These are phyloP conservation scores for Alcedo quadribrachys DNA, from an alignment of 2,797 vertebrate genomes.

Conservation along the genomic window DNA sequence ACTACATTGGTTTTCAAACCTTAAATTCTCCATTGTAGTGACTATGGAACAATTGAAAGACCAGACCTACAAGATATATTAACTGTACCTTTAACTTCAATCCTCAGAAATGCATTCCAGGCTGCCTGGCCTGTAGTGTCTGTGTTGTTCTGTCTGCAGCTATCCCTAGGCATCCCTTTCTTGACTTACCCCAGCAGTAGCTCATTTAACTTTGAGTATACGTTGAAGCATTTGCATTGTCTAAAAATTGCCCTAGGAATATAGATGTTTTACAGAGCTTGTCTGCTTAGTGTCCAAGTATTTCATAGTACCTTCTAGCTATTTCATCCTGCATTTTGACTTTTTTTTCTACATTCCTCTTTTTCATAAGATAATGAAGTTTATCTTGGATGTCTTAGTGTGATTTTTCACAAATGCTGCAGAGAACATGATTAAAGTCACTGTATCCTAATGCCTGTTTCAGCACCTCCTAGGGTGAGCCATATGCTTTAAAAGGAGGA, in stretches of 20 bases:
- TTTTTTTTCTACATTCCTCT: neutral
- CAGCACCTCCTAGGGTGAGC: neutral
- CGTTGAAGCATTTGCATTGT: neutral
- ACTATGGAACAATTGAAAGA: neutral
- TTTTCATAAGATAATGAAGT: accelerated
- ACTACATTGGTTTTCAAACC: neutral
- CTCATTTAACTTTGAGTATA: neutral
- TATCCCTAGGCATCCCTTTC: neutral
- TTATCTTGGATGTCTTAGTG: neutral
- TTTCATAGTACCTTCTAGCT: neutral
- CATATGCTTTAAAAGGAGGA: neutral
- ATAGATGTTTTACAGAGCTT: neutral
- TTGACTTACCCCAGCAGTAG: neutral
- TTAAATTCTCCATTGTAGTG: neutral
- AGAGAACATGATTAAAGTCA: neutral
- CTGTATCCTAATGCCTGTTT: neutral
- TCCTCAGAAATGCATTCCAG: neutral
- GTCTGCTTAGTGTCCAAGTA: neutral
- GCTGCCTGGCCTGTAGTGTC: neutral
- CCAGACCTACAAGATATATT: neutral
- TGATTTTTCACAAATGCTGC: neutral
- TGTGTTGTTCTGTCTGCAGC: neutral
- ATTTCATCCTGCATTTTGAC: neutral
- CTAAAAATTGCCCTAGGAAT: neutral
- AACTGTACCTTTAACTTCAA: neutral